Conservation (phyloP, 53 echinoderm and acorn worm species). For the Holothuria leucospilota region DNA sequence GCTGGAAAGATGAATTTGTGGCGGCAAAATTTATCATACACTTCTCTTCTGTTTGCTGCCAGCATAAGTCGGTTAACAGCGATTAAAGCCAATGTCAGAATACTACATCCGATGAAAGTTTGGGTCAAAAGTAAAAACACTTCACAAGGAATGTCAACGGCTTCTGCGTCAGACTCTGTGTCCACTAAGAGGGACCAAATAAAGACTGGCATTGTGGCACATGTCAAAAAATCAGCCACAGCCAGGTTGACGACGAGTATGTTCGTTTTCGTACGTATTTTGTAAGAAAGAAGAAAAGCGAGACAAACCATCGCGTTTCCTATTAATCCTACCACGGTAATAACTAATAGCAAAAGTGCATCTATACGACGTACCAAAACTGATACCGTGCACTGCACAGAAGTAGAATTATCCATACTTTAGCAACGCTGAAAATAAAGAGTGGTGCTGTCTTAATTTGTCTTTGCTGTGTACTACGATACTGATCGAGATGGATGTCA, state of each 20-base stretch:
- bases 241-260: slow-evolving; percentile 15
- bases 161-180: neutral
- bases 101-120: slow-evolving; percentile 26
- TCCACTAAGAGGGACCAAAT: slow-evolving; percentile 10
- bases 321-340: neutral
- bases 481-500: too few species aligned
- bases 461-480: too few species aligned
- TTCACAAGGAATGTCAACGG: neutral
- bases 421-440: too few species aligned
- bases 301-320: slow-evolving; percentile 3
- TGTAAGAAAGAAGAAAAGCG: neutral
- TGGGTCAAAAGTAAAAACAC: slow-evolving; percentile 11
- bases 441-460: too few species aligned
- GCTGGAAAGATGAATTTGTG: neutral
- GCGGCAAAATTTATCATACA: slow-evolving; percentile 8
- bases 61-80: slow-evolving; percentile 26
- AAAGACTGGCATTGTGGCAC: neutral
- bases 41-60: neutral
- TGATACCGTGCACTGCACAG: too few species aligned
- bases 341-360: neutral
- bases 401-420: too few species aligned
- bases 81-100: slow-evolving; percentile 8
- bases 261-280: slow-evolving; percentile 24
- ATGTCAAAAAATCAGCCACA: slow-evolving; percentile 12
- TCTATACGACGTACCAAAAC: neutral